A percentile compares a stretch with the other conserved stretches of the same genome.
These are phyloP conservation scores for Narcine bancroftii DNA, from an alignment of 2,113 vertebrate genomes.

Conservation along the genomic window DNA sequence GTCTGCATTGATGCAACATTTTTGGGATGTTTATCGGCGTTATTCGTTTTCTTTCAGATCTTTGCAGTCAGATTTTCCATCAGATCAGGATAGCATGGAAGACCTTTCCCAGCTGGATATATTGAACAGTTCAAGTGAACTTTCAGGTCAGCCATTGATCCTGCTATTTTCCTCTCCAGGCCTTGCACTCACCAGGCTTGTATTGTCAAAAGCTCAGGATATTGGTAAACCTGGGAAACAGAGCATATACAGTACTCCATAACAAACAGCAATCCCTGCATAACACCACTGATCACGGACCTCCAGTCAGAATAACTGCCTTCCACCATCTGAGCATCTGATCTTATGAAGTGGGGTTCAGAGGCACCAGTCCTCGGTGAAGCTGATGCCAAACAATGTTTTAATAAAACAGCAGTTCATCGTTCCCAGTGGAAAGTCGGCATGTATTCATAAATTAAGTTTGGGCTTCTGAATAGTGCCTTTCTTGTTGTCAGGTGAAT, in stretches of 20 bases:
- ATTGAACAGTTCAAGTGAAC: background rate
- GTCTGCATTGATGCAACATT: too few relatives aligned
- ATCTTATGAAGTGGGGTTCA: background rate
- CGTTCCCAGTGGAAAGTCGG: background rate
- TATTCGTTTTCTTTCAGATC: background rate
- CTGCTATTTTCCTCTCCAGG: background rate
- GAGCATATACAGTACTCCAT: too few relatives aligned
- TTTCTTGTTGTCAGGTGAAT: background rate
- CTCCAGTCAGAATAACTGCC: too few relatives aligned
- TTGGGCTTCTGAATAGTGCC: background rate
- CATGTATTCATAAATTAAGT: background rate
- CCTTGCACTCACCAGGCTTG: background rate
- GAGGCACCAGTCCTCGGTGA: background rate
- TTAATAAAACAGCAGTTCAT: background rate
- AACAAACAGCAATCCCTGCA: too few relatives aligned
- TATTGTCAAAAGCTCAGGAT: background rate
- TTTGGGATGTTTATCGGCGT: background rate
- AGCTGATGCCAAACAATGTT: background rate
- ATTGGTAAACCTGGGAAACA: background rate
- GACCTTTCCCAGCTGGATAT: background rate
- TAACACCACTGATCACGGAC: too few relatives aligned
- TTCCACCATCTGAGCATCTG: too few relatives aligned
- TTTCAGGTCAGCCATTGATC: background rate
- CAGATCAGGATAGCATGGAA: background rate
- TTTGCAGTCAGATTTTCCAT: background rate